Evolutionary conservation across 2,113 vertebrate species (phyloP).

Genomic region (Peromyscus californicus): DNA sequence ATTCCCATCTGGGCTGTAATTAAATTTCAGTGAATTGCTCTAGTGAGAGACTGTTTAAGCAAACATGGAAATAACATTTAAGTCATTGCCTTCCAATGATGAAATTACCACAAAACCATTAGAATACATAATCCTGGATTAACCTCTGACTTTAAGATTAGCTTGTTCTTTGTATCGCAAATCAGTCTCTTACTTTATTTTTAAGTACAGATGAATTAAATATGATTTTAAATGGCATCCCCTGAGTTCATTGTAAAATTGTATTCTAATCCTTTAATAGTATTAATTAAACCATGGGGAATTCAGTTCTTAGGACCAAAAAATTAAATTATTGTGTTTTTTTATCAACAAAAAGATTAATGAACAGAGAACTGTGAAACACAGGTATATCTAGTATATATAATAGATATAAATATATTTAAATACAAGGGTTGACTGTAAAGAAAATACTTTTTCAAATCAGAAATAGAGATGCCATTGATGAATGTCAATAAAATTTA

Average conservation of each 20-base stretch:
- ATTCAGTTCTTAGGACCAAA: conserved; percentile 36
- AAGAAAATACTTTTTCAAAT: background rate
- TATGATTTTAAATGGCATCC: conserved; percentile 63
- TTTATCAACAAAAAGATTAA: background rate
- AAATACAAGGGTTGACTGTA: background rate
- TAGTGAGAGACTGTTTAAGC: conserved; percentile 63
- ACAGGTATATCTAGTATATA: background rate
- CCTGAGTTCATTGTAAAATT: conserved; percentile 59
- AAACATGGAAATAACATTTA: conserved; percentile 60
- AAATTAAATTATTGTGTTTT: conserved; percentile 12
- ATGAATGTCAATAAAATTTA: background rate
- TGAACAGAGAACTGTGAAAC: background rate
- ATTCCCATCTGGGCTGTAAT: conserved; percentile 13
- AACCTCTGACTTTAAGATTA: conserved; percentile 70
- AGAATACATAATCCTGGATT: conserved; percentile 65
- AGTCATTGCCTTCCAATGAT: conserved; percentile 49
- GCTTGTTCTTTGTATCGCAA: conserved; percentile 30
- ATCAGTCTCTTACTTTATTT: conserved; percentile 63
- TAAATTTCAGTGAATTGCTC: conserved; percentile 59
- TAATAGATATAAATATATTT: background rate
- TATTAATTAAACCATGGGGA: conserved; percentile 69
- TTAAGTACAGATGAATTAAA: conserved; percentile 48
- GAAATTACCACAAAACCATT: conserved; percentile 54
- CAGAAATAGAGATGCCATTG: background rate
- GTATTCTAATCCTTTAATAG: conserved; percentile 70